Evolutionary conservation across 2,888 invertebrate species (phyloP), one percentile per base, ranked within the genome.

Genomic region (Tenthredo mesomela): DNA sequence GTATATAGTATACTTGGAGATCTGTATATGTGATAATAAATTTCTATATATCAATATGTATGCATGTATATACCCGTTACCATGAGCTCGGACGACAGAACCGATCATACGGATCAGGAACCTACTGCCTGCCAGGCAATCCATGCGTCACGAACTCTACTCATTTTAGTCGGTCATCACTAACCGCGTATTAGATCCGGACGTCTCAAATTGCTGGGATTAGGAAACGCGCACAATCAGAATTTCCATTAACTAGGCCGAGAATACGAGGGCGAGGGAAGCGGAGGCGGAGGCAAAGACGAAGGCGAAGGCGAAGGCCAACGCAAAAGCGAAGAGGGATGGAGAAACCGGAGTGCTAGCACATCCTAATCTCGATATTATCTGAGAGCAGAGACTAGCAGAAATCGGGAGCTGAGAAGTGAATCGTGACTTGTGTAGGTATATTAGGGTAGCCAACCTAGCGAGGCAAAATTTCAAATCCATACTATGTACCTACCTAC

Each of bases 241-340:
- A 92, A 93, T 92, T 92, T 92, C 91, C 91, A 92, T 92, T 91
- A 92, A 91, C 89, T 89, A 82, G 80, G 80, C 80, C 67, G 65
- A 67, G 82, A 3, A 70, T 15, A 67, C 25, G 47, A 67, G 47
- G 29, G 58, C 61, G 25, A 61, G n/a, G 25, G n/a, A n/a, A 40
- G n/a, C 18, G 43, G 29, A n/a, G 61, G n/a, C 18, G 43, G 29
- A 33, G 33, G 29, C 29, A 29, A 29, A 29, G 29, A 29, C 29
- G 29, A 2, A n/a, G 61, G n/a, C 15, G 43, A 50, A 33, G 33
- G 7, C 25, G 43, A n/a, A 21, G n/a, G 12, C 25, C 21, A 9
- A 10, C 37, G 47, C 47, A 47, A 47, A 5, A 29, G 18, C n/a
- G 21, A 25, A 50, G 82, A 29, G 67, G 29, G 67, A 70, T 12